A percentile compares a stretch with the other conserved stretches of the same genome.
These are phyloP conservation scores for Synodontis membranacea DNA, from an alignment of 2,113 vertebrate species.

Conservation along the genomic window DNA sequence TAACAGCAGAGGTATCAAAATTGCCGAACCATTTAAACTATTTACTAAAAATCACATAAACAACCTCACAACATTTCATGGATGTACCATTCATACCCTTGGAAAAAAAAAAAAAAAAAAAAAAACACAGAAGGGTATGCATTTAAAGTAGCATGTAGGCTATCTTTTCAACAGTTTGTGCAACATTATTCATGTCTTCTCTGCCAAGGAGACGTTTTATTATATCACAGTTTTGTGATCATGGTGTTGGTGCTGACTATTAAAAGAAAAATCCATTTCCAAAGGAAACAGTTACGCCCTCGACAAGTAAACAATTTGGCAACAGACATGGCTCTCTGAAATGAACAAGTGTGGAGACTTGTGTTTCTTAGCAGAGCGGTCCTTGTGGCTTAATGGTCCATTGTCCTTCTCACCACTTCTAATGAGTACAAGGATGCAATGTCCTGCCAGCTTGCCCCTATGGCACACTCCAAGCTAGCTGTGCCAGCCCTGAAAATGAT, in stretches of 20 bases:
- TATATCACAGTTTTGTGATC: not conserved
- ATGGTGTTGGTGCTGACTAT: not conserved
- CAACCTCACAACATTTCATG: not conserved
- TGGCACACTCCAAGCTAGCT: not conserved
- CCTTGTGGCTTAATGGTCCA: not conserved
- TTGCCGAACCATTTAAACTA: not conserved
- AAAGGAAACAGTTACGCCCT: not conserved
- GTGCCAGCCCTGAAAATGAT: not conserved
- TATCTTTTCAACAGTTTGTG: not conserved
- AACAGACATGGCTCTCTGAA: not conserved
- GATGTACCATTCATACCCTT: too few species aligned
- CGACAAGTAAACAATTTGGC: not conserved
- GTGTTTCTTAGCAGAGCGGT: not conserved
- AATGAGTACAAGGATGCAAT: not conserved
- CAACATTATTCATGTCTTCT: not conserved
- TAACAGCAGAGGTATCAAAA: not conserved
- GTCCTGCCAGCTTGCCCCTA: not conserved
- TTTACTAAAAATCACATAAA: not conserved
- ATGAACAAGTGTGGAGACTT: not conserved
- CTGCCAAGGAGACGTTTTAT: not conserved
- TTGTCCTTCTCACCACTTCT: not conserved
- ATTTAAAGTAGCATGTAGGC: not conserved
- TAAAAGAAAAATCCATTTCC: not conserved
- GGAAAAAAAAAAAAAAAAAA: too few species aligned
- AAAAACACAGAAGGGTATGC: not conserved